Conservation (phyloP, 2,888 invertebrate species). For the Malacosoma neustria region DNA sequence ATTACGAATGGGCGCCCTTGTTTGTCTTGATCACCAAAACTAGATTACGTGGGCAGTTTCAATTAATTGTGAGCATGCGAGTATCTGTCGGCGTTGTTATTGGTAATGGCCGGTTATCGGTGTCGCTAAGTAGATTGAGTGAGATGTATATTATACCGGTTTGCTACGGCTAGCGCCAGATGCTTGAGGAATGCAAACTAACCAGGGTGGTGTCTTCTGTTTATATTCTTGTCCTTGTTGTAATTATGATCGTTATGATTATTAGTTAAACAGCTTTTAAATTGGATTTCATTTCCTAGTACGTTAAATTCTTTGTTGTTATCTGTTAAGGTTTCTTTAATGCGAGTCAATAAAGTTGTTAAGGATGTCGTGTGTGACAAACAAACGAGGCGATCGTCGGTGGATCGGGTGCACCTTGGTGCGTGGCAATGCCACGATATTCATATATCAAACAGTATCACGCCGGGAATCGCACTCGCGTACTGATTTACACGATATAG, state of each 20-base stretch:
- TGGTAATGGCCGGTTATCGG: conserved; percentile 65
- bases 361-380: conserved; percentile 16
- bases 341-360: conserved; percentile 1
- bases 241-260: conserved; percentile 19
- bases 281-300: conserved; percentile 10
- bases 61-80: conserved; percentile 66
- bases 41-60: conserved; percentile 73
- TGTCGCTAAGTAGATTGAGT: conserved; percentile 64
- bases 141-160: conserved; percentile 54
- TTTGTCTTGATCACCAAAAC: conserved; percentile 70
- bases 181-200: conserved; percentile 26
- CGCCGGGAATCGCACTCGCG: conserved; percentile 43
- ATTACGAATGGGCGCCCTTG: conserved; percentile 72
- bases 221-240: conserved; percentile 17
- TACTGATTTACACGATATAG: conserved; percentile 60
- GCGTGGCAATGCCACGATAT: conserved; percentile 49
- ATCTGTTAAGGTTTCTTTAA: not conserved
- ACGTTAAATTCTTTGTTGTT: not conserved
- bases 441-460: conserved; percentile 59
- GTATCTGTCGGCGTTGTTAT: conserved; percentile 64
- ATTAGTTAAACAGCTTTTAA: conserved; percentile 18
- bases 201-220: conserved; percentile 24
- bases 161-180: conserved; percentile 40
- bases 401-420: conserved; percentile 17
- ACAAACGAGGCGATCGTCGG: conserved; percentile 19